Evolutionary conservation across 1,140 invertebrate genomes (phyloP).

Genomic region (Neodiprion fabricii): DNA sequence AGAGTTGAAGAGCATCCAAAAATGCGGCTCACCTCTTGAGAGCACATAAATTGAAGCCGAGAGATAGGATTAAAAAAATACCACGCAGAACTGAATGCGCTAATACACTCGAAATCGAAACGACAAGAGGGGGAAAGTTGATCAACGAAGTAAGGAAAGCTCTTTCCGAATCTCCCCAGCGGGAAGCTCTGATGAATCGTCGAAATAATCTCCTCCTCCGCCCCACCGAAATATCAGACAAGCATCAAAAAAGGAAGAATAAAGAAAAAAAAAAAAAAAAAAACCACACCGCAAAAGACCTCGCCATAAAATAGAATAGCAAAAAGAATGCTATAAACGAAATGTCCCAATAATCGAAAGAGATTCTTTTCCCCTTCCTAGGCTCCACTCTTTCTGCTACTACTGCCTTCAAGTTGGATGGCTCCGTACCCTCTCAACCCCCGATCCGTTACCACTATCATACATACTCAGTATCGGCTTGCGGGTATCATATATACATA

Average conservation of each 20-base stretch:
- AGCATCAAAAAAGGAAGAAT: neutral
- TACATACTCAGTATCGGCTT: neutral
- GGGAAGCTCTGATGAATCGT: neutral
- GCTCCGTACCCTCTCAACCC: neutral
- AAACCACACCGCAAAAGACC: neutral
- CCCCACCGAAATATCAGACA: neutral
- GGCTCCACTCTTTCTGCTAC: constrained; percentile 12
- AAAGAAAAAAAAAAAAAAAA: constrained; percentile 11
- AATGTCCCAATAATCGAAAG: constrained; percentile 43
- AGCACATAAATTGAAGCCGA: neutral
- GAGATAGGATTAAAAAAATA: constrained; percentile 1
- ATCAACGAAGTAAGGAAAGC: neutral
- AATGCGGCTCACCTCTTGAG: neutral
- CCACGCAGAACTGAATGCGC: neutral
- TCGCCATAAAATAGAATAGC: constrained; percentile 16
- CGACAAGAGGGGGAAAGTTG: neutral
- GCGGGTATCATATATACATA: neutral
- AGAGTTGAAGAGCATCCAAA: neutral
- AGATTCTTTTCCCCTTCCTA: constrained; percentile 26
- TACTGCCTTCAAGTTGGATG: neutral
- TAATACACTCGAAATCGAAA: neutral
- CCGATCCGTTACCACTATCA: neutral
- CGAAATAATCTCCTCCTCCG: neutral
- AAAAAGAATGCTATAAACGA: constrained; percentile 34
- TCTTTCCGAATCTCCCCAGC: neutral